Percentiles rank a stretch among this genome's conserved stretches.
phyloP scores from a whole-genome alignment of 2,797 vertebrate species.

The Phalloptychus januarius region DNA sequence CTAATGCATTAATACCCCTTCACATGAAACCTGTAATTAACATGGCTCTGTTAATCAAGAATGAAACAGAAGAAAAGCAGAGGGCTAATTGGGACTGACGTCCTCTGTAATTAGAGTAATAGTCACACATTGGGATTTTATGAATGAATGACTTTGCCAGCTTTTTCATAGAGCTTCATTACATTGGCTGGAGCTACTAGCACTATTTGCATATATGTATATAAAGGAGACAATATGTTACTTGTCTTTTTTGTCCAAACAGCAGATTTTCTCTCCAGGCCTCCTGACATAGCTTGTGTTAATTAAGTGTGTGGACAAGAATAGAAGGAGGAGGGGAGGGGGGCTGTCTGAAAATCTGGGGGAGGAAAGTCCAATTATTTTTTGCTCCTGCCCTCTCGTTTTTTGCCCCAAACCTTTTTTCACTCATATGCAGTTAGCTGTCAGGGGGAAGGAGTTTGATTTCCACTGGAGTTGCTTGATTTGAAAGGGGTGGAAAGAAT shows the following conservation, averaged over 20 bases:
- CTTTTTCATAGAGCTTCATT: constrained; percentile 79
- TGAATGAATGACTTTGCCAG: constrained; percentile 90
- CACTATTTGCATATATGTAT: constrained; percentile 75
- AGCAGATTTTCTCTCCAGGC: constrained; percentile 85
- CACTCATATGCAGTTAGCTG: constrained; percentile 64
- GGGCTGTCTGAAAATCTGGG: constrained; percentile 30
- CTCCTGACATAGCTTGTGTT: constrained; percentile 76
- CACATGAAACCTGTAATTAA: constrained; percentile 83
- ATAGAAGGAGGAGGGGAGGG: constrained; percentile 8
- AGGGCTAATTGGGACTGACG: constrained; percentile 85
- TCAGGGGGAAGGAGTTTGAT: constrained; percentile 53
- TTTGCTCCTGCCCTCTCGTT: constrained; percentile 64
- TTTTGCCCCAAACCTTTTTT: constrained; percentile 76
- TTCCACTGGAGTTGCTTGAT: constrained; percentile 39
- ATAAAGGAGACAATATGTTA: constrained; percentile 80
- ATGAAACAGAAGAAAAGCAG: constrained; percentile 80
- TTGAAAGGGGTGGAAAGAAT: constrained; percentile 46
- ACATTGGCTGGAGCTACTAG: constrained; percentile 78
- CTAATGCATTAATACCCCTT: constrained; percentile 69
- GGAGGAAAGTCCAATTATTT: constrained; percentile 82
- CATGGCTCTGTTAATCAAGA: constrained; percentile 85
- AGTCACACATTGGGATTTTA: constrained; percentile 90
- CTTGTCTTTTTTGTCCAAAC: constrained; percentile 77
- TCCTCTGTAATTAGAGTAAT: constrained; percentile 90
- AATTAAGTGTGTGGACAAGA: constrained; percentile 80